Evolutionary conservation across 2,888 invertebrate genomes (phyloP).

Genomic region (Artemia sp.): DNA sequence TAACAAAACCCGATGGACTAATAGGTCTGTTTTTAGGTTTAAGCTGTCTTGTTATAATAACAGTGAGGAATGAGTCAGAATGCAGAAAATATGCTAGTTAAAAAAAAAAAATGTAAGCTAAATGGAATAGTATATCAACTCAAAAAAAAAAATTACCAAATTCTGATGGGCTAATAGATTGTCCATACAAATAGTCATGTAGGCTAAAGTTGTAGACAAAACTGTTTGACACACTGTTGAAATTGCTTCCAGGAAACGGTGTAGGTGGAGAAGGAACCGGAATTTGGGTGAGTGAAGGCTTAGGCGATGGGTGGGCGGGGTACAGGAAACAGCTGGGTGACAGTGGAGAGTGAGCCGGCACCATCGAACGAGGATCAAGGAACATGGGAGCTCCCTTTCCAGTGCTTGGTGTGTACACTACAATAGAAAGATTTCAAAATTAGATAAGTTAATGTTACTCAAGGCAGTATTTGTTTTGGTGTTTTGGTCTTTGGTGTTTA

Average conservation of each 20-base stretch:
- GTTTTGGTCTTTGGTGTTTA: no score
- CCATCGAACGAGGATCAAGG: background rate
- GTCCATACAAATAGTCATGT: background rate
- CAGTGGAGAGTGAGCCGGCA: conserved; percentile 6
- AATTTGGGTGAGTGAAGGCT: conserved; percentile 30
- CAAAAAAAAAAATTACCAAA: conserved; percentile 2
- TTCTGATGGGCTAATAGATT: background rate
- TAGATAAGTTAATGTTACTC: no score
- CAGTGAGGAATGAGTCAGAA: no score
- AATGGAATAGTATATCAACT: no score
- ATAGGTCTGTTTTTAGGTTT: no score
- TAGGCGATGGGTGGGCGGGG: conserved; percentile 23
- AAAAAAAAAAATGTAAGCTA: no score
- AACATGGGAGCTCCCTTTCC: background rate
- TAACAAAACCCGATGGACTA: no score
- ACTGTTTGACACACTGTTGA: background rate
- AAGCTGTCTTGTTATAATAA: no score
- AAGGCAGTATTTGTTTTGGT: no score
- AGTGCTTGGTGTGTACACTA: background rate
- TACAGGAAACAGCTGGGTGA: background rate
- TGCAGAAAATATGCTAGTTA: no score
- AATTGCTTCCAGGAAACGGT: conserved; percentile 21
- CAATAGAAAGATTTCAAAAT: background rate
- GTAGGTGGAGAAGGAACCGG: conserved; percentile 30
- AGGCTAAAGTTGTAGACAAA: background rate